Evolutionary conservation across 2,113 vertebrate species (phyloP), one percentile per base, ranked within the genome.

Genomic region (Cinclus mexicanus): DNA sequence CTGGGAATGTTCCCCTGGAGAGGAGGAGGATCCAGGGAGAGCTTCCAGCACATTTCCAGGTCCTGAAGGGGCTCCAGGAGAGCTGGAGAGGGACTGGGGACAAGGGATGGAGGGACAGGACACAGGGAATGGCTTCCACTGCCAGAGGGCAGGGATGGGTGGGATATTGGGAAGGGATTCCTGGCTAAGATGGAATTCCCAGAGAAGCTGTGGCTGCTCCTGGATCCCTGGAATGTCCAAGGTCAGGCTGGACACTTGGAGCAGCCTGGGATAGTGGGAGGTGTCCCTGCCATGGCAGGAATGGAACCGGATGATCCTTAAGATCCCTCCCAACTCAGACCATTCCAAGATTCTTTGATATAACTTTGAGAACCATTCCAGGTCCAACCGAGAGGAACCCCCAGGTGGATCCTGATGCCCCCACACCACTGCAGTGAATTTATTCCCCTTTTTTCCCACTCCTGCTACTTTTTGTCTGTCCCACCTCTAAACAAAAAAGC

Each of bases 311-410:
- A 2, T 75, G 20, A 22, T 31, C 71, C 12, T 3, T 3, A 2
- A 41, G 7, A 0, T 41, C 12, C 35, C 6, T 49, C 39, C 52
- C 57, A 72, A 2, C 12, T 31, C 47, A 46, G 2, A 19, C 3
- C 35, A 35, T 67, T 25, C 52, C 71, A 76, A 29, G 35, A 42
- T 42, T 67, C 31, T 14, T 44, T 14, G 31, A 35, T 42, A 6
- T 21, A 50, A 50, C 28, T 22, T 42, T 1, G 11, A 44, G 56
- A 12, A 39, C 16, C 14, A 1, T 37, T n/a, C 42, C 1, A 46
- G 14, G 7, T 10, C 70, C 4, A 9, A 2, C 4, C 41, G 1
- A 8, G 24, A 47, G 68, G 35, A 78, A 4, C 2, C n/a, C 1
- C 3, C 24, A 6, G 69, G 23, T 4, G 44, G 35, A 31, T 56